Conservation (phyloP, 2,888 invertebrate species). For the Monoplex corrugatus region DNA sequence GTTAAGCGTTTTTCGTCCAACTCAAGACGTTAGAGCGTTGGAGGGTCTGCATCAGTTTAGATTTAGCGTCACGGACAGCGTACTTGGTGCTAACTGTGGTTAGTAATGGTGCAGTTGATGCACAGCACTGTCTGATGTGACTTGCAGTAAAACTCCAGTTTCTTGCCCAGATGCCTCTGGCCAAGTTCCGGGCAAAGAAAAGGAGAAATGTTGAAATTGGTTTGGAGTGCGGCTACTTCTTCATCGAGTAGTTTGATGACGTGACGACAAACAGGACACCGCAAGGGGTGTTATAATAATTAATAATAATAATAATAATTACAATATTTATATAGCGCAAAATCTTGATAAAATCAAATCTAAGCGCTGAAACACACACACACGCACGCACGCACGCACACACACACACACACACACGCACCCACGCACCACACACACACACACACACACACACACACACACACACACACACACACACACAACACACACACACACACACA, state of each 20-base stretch:
- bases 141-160: conserved; percentile 2
- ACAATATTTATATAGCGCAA: neutral
- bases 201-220: neutral
- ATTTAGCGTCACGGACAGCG: neutral
- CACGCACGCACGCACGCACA: neutral
- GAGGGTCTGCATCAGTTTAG: neutral
- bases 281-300: neutral
- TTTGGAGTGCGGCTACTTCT: neutral
- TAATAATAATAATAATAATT: too few species aligned
- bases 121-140: neutral
- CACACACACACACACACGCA: neutral
- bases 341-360: neutral
- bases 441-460: neutral
- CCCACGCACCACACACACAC: too few species aligned
- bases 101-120: neutral
- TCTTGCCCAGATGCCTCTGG: neutral
- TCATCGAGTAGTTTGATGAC: neutral
- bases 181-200: neutral
- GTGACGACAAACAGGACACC: neutral
- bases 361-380: neutral
- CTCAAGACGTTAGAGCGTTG: too few species aligned
- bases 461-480: too few species aligned
- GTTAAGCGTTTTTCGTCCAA: neutral
- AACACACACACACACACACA: too few species aligned
- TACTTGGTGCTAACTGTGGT: neutral